Conservation (phyloP, 2,113 vertebrate species). For the Coturnix japonica region DNA sequence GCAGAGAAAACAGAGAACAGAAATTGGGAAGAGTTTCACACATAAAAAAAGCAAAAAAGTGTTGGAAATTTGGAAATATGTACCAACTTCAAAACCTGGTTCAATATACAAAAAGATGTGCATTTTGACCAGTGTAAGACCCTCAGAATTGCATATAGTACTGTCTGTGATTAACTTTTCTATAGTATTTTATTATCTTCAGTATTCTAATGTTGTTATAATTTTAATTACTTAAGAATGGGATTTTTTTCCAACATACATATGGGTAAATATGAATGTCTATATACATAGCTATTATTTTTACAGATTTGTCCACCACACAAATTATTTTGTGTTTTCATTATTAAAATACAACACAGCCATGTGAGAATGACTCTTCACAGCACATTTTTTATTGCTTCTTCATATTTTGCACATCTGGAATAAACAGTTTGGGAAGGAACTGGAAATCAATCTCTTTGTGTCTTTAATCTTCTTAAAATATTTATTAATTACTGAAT, state of each 20-base stretch:
- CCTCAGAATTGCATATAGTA: not conserved
- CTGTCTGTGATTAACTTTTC: not conserved
- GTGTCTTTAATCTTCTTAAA: not conserved
- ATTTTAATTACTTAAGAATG: not conserved
- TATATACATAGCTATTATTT: not conserved
- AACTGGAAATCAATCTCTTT: not conserved
- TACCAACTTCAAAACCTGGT: not conserved
- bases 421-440: not conserved
- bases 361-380: not conserved
- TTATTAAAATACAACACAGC: not conserved
- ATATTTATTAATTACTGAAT: not conserved
- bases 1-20: not conserved
- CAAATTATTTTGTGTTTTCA: not conserved
- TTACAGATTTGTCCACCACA: not conserved
- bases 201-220: not conserved
- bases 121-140: not conserved
- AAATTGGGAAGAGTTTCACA: accelerated
- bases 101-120: not conserved
- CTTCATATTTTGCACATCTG: not conserved
- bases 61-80: not conserved
- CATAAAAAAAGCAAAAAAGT: not conserved
- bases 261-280: not conserved
- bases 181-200: not conserved
- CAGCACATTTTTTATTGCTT: not conserved
- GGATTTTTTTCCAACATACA: not conserved